Conservation (phyloP, 1,140 invertebrate species). For the Platorchestia sp. region DNA sequence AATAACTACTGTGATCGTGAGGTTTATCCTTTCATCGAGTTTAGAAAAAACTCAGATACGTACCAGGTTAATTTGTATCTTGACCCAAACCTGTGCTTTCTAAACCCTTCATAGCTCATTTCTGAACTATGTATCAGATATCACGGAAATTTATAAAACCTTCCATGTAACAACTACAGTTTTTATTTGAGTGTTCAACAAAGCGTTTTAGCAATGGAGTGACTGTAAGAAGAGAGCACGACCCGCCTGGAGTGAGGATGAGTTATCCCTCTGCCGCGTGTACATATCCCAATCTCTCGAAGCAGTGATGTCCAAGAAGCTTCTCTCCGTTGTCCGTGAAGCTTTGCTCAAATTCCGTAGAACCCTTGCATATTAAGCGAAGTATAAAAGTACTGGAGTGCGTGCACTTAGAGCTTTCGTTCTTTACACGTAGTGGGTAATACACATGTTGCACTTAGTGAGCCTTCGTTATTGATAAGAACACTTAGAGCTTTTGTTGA, state of each 20-base stretch:
- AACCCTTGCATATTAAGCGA: slow-evolving; percentile 48
- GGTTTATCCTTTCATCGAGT: not conserved
- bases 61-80: not conserved
- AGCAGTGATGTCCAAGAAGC: slow-evolving; percentile 19
- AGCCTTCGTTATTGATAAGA: slow-evolving; percentile 48
- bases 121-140: not conserved
- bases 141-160: not conserved
- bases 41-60: not conserved
- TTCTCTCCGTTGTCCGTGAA: slow-evolving; percentile 39
- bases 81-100: not conserved
- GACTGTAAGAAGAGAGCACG: slow-evolving; percentile 6
- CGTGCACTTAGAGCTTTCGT: slow-evolving; percentile 52
- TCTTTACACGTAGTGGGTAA: slow-evolving; percentile 44
- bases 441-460: slow-evolving; percentile 42
- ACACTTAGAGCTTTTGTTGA: slow-evolving; percentile 53
- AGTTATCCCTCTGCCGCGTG: slow-evolving; percentile 26
- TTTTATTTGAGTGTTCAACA: not conserved
- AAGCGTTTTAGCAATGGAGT: not conserved
- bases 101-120: not conserved
- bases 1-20: not conserved
- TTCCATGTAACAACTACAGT: not conserved
- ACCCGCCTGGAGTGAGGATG: not conserved
- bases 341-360: slow-evolving; percentile 54
- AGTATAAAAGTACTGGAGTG: slow-evolving; percentile 13
- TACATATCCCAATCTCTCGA: slow-evolving; percentile 8